Evolutionary conservation across 2,113 vertebrate genomes (phyloP), one percentile per base, ranked within the genome.

Genomic region (Atherinomorus stipes): DNA sequence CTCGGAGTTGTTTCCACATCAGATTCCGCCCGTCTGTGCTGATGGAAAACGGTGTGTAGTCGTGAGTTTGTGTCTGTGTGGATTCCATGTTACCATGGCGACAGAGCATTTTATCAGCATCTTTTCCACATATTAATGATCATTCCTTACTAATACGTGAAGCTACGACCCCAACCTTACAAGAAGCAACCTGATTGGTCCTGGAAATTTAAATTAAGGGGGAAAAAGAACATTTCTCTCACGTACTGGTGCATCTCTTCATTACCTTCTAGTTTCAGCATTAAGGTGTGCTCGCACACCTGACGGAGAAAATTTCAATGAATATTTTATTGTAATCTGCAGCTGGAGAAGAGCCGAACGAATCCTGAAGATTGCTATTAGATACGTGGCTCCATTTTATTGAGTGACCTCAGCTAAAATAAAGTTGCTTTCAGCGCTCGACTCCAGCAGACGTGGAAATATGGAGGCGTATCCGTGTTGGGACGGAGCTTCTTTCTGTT

Each of bases 1-100:
- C 67, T 71, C 37, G 62, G 80, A 68, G 22, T 44, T 63, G 71
- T 84, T 85, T 82, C 78, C 80, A 87, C 71, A 66, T 80, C 74
- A 74, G 25, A 58, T 83, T 75, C 75, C 64, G 47, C 64, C 69
- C 69, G 63, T 28, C 6, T 34, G 70, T 70, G 73, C 78, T 80
- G 75, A 80, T 72, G 74, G 71, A 67, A 85, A 84, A 78, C 78
- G 65, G 65, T 51, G 56, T 80, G 64, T 56, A n/a, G 68, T 71
- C 62, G 51, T 67, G 67, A 49, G 42, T 53, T 40, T 34, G 7
- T 60, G 22, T 61, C 12, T 64, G 31, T 57, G 13, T 68, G 19
- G 13, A 2, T 16, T 15, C 40, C 15, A 42, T 34, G 64, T 64
- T 19, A 15, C 31, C 26, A 3, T 56, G 12, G 59, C 4, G 28